Evolutionary conservation across 2,888 invertebrate species (phyloP).

Genomic region (Limnephilus auricula): DNA sequence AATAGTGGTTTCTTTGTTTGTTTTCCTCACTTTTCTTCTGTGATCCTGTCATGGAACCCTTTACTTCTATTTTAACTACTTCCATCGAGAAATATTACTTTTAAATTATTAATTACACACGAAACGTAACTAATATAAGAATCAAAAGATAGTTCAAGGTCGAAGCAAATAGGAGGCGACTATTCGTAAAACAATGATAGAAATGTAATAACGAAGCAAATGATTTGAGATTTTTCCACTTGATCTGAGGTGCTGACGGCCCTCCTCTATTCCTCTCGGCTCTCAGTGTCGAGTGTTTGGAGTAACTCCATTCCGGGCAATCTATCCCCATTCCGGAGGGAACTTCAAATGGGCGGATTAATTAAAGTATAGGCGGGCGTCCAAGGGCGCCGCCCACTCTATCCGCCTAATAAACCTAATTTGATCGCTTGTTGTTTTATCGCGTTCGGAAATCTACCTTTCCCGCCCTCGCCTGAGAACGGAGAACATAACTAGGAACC

Average conservation of each 20-base stretch:
- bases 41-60: no score
- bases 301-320: constrained; percentile 47
- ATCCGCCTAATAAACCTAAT: constrained; percentile 63
- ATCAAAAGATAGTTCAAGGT: neutral
- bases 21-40: no score
- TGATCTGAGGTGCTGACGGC: constrained; percentile 49
- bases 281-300: constrained; percentile 37
- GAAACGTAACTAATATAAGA: neutral
- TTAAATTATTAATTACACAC: no score
- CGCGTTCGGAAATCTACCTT: constrained; percentile 61
- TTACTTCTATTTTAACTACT: no score
- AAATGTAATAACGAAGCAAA: neutral
- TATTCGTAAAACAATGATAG: neutral
- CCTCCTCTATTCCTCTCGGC: neutral
- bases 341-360: constrained; percentile 63
- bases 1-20: no score
- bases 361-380: constrained; percentile 61
- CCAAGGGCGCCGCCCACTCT: constrained; percentile 55
- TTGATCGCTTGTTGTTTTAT: constrained; percentile 63
- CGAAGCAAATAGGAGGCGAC: neutral
- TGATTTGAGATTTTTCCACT: constrained; percentile 29
- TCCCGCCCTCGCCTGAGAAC: constrained; percentile 18
- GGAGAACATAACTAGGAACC: neutral
- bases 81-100: no score
- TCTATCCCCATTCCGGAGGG: constrained; percentile 48